Percentiles rank a stretch among this genome's conserved stretches.
Conservation (phyloP, 2,888 invertebrate species). For the Epinotia brunnichana region DNA sequence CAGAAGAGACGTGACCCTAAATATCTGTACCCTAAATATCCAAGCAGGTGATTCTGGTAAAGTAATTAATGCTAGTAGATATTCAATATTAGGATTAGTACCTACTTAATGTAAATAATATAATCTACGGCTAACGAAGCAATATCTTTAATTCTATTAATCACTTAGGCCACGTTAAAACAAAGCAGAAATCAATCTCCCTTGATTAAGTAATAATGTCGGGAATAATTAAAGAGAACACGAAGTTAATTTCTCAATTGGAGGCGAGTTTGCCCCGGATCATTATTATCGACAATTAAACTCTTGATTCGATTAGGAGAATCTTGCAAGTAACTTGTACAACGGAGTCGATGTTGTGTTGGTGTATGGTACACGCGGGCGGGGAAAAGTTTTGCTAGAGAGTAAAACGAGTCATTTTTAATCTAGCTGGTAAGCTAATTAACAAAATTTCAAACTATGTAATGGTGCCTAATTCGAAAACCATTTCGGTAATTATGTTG, state of each 20-base stretch:
- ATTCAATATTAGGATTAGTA: background rate
- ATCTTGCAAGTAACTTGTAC: constrained; percentile 63
- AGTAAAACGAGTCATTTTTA: too few species aligned
- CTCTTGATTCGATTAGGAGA: constrained; percentile 72
- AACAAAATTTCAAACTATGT: too few species aligned
- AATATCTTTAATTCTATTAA: constrained; percentile 15
- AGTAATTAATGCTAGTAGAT: too few species aligned
- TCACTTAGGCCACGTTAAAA: constrained; percentile 14
- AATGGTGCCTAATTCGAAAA: too few species aligned
- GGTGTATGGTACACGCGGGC: background rate
- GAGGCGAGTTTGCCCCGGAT: constrained; percentile 68
- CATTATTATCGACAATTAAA: constrained; percentile 76
- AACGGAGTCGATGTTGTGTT: constrained; percentile 36
- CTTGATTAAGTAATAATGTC: constrained; percentile 44
- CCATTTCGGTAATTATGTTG: too few species aligned
- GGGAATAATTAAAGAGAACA: constrained; percentile 42
- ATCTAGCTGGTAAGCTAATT: too few species aligned
- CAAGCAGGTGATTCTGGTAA: too few species aligned
- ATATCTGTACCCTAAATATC: too few species aligned
- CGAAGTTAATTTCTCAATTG: constrained; percentile 67
- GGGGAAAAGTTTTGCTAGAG: background rate
- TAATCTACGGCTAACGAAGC: background rate
- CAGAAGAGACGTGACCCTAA: too few species aligned
- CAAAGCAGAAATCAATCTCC: constrained; percentile 40
- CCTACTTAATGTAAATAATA: background rate